phyloP scores from a whole-genome alignment of 2,113 vertebrate species.

The Apodemus sylvaticus region DNA sequence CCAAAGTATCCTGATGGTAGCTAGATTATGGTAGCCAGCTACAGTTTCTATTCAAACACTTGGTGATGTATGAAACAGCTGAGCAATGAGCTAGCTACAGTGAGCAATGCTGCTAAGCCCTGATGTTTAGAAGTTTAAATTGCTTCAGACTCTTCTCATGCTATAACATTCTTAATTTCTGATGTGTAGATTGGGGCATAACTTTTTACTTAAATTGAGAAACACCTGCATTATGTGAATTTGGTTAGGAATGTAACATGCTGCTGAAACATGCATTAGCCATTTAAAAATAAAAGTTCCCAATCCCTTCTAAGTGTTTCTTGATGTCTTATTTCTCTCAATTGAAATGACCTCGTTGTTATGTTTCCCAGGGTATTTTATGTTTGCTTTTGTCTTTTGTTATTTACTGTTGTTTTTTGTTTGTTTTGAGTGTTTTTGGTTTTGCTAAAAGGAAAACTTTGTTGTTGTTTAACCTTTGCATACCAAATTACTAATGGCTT shows the following conservation, averaged over 20 bases:
- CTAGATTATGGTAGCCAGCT: not conserved
- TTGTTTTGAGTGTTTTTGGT: not conserved
- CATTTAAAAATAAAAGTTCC: constrained; percentile 33
- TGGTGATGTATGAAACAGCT: too few relatives aligned
- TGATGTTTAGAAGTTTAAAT: not conserved
- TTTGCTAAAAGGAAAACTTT: not conserved
- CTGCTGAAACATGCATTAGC: not conserved
- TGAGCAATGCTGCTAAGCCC: not conserved
- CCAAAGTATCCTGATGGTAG: not conserved
- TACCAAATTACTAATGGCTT: not conserved
- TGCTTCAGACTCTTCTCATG: not conserved
- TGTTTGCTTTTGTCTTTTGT: not conserved
- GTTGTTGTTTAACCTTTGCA: not conserved
- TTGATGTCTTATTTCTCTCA: not conserved
- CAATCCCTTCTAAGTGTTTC: constrained; percentile 10
- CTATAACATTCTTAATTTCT: not conserved
- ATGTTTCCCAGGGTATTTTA: not conserved
- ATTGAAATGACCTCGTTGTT: not conserved
- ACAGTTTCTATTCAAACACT: not conserved
- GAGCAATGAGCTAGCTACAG: too few relatives aligned
- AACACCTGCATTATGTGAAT: not conserved
- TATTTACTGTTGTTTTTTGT: not conserved
- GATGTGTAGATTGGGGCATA: not conserved
- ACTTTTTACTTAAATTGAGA: not conserved
- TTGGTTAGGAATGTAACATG: not conserved